Evolutionary conservation across 2,113 vertebrate genomes (phyloP), one percentile per base, ranked within the genome.

Genomic region (Thymallus thymallus): DNA sequence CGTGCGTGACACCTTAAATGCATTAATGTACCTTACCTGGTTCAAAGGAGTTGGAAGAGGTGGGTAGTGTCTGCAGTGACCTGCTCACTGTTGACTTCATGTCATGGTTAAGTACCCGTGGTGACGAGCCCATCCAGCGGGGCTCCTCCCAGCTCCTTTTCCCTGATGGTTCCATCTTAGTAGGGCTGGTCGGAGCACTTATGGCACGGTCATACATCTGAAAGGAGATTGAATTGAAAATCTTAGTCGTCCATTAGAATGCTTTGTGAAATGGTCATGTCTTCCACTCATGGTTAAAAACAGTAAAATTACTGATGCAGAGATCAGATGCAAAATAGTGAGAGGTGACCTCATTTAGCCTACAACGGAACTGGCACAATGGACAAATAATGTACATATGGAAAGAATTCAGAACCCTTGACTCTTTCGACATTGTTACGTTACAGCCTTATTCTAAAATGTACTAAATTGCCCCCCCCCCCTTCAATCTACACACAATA

Each of bases 81-180:
- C 96, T 92, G 87, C 98, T 99, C 63, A 98, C 80, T 23, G 90
- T 96, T 1, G 92, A 90, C 91, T 97, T 99, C 96, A 98, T 95
- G 80, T 97, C 95, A 26, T 85, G 94, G 87, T 83, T 96, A 72
- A 98, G 87, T 2, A 97, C 84, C 18, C 95, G 92, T 0, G 95
- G 96, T 0, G 96, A 96, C 0, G 96, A 96, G 0, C 97, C 97
- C 91, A 99, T 90, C 96, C 97, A 99, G 76, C 92, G 95, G 0
- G 98, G 98, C 82, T 99, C 98, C 82, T 99, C 97, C 97, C 98
- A 99, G 89, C 98, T 99, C 78, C 96, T 95, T 81, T 96, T 94
- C 60, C 95, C 96, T 0, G 93, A 89, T 60, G 93, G 95, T 87
- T 92, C 93, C 89, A 96, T 86, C 85, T 95, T 96, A 20, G 97